phyloP scores from a whole-genome alignment of 1,140 invertebrate species.

The Cepaea nemoralis region DNA sequence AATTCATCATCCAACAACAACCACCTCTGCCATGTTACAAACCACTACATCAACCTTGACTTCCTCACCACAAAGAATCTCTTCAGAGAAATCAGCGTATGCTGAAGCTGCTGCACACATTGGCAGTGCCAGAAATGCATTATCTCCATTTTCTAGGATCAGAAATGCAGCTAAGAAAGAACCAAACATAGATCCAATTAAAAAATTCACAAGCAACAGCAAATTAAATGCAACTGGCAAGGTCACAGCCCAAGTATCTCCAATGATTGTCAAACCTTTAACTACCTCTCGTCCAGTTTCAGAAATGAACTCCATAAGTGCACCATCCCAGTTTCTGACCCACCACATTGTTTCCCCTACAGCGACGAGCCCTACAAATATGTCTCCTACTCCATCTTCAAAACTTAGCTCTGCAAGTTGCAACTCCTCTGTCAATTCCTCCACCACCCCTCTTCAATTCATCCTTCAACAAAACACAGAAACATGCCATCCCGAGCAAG shows the following conservation, averaged over 20 bases:
- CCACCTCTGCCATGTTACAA: neutral
- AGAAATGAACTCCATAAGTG: neutral
- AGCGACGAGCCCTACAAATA: neutral
- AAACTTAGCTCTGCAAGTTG: neutral
- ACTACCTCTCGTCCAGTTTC: conserved; percentile 1
- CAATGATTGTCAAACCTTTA: neutral
- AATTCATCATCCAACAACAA: neutral
- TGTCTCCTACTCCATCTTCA: neutral
- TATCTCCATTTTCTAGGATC: neutral
- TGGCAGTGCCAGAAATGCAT: neutral
- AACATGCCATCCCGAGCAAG: conserved; percentile 20
- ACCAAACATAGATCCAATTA: neutral
- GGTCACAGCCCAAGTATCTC: neutral
- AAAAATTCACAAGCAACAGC: neutral
- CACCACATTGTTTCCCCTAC: conserved; percentile 33
- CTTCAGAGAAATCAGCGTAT: neutral
- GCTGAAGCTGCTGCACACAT: neutral
- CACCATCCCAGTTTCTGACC: neutral
- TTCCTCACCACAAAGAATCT: neutral
- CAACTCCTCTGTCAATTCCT: neutral
- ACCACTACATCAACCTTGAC: neutral
- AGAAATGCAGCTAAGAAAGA: neutral
- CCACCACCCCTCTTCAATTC: neutral
- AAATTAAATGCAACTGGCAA: neutral
- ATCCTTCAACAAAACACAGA: conserved; percentile 1